A percentile compares a stretch with the other conserved stretches of the same genome.
These are phyloP conservation scores for Pammene aurita DNA, from an alignment of 2,888 invertebrate genomes.

Conservation along the genomic window DNA sequence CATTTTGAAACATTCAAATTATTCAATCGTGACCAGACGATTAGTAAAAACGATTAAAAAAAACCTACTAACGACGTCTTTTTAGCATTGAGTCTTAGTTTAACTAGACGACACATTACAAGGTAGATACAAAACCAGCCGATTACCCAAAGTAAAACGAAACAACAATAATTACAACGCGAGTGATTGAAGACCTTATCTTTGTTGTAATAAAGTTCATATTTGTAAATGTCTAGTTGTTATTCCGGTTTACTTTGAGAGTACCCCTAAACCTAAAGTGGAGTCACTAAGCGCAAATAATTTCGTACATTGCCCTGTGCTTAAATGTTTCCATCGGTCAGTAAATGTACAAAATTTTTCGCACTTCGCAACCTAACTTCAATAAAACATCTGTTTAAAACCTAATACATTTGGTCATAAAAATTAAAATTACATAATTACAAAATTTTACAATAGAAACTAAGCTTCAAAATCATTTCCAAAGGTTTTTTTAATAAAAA, in stretches of 20 bases:
- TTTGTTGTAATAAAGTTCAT: not conserved
- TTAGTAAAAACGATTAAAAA: not conserved
- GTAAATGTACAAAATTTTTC: not conserved
- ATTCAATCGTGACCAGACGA: not conserved
- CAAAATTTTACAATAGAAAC: constrained; percentile 37
- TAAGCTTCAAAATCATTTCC: constrained; percentile 19
- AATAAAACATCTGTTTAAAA: constrained; percentile 27
- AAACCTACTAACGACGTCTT: too few species aligned
- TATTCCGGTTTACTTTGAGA: constrained; percentile 4
- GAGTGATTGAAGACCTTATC: not conserved
- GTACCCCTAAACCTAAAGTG: not conserved
- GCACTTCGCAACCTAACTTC: not conserved
- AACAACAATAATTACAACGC: not conserved
- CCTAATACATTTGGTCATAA: constrained; percentile 41
- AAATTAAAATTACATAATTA: constrained; percentile 41
- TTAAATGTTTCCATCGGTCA: not conserved
- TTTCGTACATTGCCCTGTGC: not conserved
- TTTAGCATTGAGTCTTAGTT: too few species aligned
- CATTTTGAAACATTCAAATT: not conserved
- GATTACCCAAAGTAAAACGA: constrained; percentile 9
- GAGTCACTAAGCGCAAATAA: not conserved
- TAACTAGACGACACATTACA: too few species aligned
- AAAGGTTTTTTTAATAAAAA: constrained; percentile 14
- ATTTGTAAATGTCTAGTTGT: not conserved
- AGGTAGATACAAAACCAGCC: constrained; percentile 7